These are phyloP conservation scores for Lepidurus packardi DNA, from an alignment of 1,140 invertebrate species.

Conservation along the genomic window DNA sequence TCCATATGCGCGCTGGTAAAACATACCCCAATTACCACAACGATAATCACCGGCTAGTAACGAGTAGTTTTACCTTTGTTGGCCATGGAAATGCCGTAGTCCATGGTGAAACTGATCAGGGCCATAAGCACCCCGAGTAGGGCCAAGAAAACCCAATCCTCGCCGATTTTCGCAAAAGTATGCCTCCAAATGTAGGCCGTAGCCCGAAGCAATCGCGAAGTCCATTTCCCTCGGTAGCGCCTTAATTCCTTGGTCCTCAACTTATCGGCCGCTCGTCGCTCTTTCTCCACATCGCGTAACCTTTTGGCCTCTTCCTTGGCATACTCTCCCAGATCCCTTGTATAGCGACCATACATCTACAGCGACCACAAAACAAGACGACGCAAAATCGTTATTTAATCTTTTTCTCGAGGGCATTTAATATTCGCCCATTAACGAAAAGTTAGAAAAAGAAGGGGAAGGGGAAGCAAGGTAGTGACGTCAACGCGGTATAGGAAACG, in stretches of 20 bases:
- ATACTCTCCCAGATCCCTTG: slow-evolving; percentile 85
- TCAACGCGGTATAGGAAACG: no score
- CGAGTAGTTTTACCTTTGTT: slow-evolving; percentile 66
- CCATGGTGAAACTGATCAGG: slow-evolving; percentile 89
- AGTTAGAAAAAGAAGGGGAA: no score
- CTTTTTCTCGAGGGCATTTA: no score
- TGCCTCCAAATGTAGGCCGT: slow-evolving; percentile 63
- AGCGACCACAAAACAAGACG: neutral
- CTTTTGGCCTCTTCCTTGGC: slow-evolving; percentile 82
- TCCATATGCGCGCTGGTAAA: slow-evolving; percentile 70
- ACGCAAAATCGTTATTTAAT: no score
- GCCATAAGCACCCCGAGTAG: slow-evolving; percentile 94
- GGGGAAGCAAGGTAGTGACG: no score
- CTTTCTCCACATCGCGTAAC: slow-evolving; percentile 64
- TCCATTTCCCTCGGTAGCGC: slow-evolving; percentile 50
- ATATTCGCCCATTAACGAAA: no score
- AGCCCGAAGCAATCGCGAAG: slow-evolving; percentile 46
- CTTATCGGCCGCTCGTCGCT: slow-evolving; percentile 65
- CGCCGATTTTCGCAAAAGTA: slow-evolving; percentile 80
- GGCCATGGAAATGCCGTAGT: slow-evolving; percentile 89
- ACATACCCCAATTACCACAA: neutral
- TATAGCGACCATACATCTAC: slow-evolving; percentile 96
- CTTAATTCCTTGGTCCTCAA: slow-evolving; percentile 45
- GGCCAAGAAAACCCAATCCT: slow-evolving; percentile 96
- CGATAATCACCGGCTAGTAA: neutral